phyloP scores from a whole-genome alignment of 2,888 invertebrate genomes.

The Parnassius apollo region DNA sequence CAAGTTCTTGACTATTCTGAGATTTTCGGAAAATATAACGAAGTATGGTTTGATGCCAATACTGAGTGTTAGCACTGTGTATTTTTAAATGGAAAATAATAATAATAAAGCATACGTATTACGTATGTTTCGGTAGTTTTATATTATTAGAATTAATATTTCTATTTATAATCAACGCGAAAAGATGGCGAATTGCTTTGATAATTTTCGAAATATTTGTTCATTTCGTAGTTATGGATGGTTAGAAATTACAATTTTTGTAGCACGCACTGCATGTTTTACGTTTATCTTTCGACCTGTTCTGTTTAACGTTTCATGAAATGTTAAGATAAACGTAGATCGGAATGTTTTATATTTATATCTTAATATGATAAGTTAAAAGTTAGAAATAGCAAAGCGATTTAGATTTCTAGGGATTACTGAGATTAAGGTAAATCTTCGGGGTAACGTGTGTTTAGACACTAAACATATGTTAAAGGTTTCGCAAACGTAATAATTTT shows the following conservation, averaged over 20 bases:
- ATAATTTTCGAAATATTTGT: background rate
- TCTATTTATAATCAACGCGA: slow-evolving; percentile 16
- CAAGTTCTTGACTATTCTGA: too few species aligned
- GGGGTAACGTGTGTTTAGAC: background rate
- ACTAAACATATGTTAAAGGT: slow-evolving; percentile 6
- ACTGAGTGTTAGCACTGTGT: slow-evolving; percentile 39
- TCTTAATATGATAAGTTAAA: slow-evolving; percentile 24
- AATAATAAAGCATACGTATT: slow-evolving; percentile 10
- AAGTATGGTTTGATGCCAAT: slow-evolving; percentile 40
- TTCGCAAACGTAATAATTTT: slow-evolving; percentile 3
- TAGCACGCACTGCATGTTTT: slow-evolving; percentile 17
- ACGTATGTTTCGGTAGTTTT: slow-evolving; percentile 19
- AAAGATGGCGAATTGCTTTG: slow-evolving; percentile 12
- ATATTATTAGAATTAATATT: slow-evolving; percentile 21
- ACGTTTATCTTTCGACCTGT: slow-evolving; percentile 20
- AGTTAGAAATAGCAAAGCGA: slow-evolving; percentile 21
- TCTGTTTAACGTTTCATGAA: slow-evolving; percentile 22
- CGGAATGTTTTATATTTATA: slow-evolving; percentile 29
- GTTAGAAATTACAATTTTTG: slow-evolving; percentile 6
- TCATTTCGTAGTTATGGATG: slow-evolving; percentile 8
- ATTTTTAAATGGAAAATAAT: slow-evolving; percentile 33
- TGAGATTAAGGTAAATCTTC: slow-evolving; percentile 7
- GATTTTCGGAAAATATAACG: slow-evolving; percentile 20
- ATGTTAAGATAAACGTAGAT: slow-evolving; percentile 25
- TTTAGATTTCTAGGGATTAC: slow-evolving; percentile 18